phyloP scores from a whole-genome alignment of 2,113 vertebrate species.

The Cariama cristata region DNA sequence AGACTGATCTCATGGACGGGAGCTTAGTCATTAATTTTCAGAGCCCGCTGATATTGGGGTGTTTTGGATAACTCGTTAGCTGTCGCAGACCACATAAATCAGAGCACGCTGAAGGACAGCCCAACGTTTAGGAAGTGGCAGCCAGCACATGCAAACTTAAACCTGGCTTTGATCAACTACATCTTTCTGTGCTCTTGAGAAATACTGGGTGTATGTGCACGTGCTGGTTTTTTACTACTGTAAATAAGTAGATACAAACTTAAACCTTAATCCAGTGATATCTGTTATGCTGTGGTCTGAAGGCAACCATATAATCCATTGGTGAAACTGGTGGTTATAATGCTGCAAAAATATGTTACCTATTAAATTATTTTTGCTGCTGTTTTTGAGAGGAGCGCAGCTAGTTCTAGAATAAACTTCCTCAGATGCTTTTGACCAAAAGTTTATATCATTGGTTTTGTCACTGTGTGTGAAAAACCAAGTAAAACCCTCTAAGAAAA shows the following conservation, averaged over 20 bases:
- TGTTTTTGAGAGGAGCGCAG: constrained; percentile 5
- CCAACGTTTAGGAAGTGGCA: background rate
- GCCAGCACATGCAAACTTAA: background rate
- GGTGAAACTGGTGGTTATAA: constrained; percentile 66
- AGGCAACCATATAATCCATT: constrained; percentile 62
- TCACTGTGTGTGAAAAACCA: background rate
- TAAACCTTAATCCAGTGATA: constrained; percentile 69
- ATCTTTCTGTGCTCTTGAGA: background rate
- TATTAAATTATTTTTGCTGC: constrained; percentile 32
- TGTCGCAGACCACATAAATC: background rate
- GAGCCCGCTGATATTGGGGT: accelerated
- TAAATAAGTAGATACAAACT: constrained; percentile 56
- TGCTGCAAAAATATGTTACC: constrained; percentile 55
- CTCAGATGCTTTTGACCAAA: constrained; percentile 16
- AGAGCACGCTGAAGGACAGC: background rate
- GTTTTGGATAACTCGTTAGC: background rate
- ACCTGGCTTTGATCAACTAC: background rate
- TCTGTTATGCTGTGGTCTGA: constrained; percentile 56
- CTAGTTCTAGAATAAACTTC: constrained; percentile 48
- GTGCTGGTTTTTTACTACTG: background rate
- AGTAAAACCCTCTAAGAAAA: background rate
- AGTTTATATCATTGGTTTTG: background rate
- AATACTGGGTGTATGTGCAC: background rate
- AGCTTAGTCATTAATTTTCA: background rate
- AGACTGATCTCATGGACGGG: background rate